phyloP scores from a whole-genome alignment of 2,888 invertebrate genomes.

The Epirrhoe tristata region DNA sequence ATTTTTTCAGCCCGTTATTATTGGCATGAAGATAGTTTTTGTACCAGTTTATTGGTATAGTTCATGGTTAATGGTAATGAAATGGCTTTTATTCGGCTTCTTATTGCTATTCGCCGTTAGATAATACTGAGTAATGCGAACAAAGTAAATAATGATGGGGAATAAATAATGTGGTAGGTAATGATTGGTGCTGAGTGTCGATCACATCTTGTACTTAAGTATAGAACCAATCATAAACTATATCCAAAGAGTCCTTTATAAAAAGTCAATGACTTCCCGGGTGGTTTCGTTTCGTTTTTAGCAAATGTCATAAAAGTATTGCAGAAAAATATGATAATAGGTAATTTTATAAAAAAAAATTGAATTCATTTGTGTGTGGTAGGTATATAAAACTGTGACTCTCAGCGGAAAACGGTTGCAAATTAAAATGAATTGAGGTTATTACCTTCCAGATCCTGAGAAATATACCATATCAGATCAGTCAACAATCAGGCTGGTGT shows the following conservation, averaged over 20 bases:
- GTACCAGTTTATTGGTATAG: slow-evolving; percentile 67
- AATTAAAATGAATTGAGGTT: background rate
- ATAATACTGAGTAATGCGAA: slow-evolving; percentile 56
- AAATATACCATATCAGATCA: background rate
- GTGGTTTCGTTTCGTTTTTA: too few species aligned
- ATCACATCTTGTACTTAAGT: background rate
- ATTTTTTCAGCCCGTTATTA: slow-evolving; percentile 64
- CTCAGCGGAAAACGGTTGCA: background rate
- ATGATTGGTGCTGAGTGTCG: slow-evolving; percentile 17
- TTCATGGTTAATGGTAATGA: slow-evolving; percentile 67
- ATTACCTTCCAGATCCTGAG: background rate
- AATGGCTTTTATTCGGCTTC: slow-evolving; percentile 66
- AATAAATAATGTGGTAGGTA: slow-evolving; percentile 26
- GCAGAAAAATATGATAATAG: too few species aligned
- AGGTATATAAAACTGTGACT: background rate
- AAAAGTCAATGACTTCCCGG: too few species aligned
- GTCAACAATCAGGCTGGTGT: background rate
- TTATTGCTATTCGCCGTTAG: slow-evolving; percentile 58
- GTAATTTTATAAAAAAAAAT: too few species aligned
- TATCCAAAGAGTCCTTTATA: too few species aligned
- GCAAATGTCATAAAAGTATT: too few species aligned
- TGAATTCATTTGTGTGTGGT: too few species aligned
- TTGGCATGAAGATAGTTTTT: slow-evolving; percentile 76
- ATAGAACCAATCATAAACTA: background rate
- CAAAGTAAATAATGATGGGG: slow-evolving; percentile 49